Conservation (phyloP, 2,113 vertebrate species). For the Datnioides undecimradiatus region DNA sequence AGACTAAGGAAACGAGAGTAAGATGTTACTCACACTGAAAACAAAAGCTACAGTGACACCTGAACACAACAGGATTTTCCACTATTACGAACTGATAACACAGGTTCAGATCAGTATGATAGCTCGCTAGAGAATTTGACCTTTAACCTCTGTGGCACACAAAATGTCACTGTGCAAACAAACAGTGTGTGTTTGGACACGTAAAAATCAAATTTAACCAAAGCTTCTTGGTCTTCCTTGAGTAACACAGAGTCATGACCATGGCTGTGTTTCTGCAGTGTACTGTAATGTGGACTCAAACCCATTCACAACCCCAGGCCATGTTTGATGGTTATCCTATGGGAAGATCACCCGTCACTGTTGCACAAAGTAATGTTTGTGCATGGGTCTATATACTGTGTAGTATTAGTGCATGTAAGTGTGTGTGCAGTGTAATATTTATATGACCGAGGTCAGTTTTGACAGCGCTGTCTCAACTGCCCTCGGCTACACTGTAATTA, state of each 20-base stretch:
- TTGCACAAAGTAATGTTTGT: neutral
- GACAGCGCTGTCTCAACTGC: neutral
- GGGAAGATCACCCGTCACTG: neutral
- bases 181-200: neutral
- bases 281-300: neutral
- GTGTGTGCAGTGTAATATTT: conserved; percentile 9
- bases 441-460: neutral
- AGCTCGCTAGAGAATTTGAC: neutral
- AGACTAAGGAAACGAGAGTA: conserved; percentile 68
- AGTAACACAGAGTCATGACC: neutral
- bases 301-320: neutral
- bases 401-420: neutral
- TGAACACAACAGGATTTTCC: conserved; percentile 24
- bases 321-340: neutral
- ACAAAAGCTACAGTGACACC: conserved; percentile 5
- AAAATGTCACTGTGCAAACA: neutral
- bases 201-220: neutral
- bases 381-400: no score
- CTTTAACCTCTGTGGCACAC: conserved; percentile 3
- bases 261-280: neutral
- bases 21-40: conserved; percentile 16
- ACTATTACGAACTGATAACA: conserved; percentile 9
- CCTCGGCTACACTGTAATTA: conserved; percentile 14
- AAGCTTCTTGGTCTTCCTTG: neutral
- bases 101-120: neutral